These are phyloP conservation scores for Dryocosmus kuriphilus DNA, from an alignment of 2,888 invertebrate genomes.

Conservation along the genomic window DNA sequence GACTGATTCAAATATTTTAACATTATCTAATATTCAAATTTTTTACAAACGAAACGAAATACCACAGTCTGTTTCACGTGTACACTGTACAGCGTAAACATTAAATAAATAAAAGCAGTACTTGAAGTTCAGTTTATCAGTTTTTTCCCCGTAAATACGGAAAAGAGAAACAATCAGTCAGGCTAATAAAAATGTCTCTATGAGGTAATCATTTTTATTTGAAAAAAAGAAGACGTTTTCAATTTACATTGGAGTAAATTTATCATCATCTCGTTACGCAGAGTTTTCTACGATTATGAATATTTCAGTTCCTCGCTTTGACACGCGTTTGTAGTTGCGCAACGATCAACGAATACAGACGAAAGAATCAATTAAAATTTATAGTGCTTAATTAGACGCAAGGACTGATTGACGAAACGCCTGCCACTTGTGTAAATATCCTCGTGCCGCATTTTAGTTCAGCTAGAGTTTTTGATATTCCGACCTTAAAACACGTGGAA, in stretches of 20 bases:
- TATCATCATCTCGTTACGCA: neutral
- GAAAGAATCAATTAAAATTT: conserved; percentile 61
- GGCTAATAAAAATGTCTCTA: too few relatives aligned
- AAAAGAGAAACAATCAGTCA: too few relatives aligned
- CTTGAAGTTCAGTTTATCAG: too few relatives aligned
- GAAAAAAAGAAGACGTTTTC: neutral
- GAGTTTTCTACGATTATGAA: conserved; percentile 15
- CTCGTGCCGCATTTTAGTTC: conserved; percentile 19
- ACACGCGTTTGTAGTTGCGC: conserved; percentile 49
- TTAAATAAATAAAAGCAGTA: too few relatives aligned
- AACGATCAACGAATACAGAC: conserved; percentile 35
- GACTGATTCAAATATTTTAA: too few relatives aligned
- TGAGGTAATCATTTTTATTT: too few relatives aligned
- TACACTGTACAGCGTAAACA: too few relatives aligned
- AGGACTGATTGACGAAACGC: conserved; percentile 64
- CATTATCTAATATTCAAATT: too few relatives aligned
- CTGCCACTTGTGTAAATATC: conserved; percentile 69
- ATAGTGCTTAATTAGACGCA: conserved; percentile 60
- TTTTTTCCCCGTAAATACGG: too few relatives aligned
- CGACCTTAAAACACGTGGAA: conserved; percentile 1
- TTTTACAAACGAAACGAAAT: too few relatives aligned
- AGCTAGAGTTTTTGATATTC: conserved; percentile 19
- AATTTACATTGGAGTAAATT: neutral
- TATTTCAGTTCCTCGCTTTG: conserved; percentile 15
- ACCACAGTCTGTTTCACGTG: too few relatives aligned